Base-by-base conservation (phyloP, 2,797 vertebrate species). In the Podargus strigoides region DNA sequence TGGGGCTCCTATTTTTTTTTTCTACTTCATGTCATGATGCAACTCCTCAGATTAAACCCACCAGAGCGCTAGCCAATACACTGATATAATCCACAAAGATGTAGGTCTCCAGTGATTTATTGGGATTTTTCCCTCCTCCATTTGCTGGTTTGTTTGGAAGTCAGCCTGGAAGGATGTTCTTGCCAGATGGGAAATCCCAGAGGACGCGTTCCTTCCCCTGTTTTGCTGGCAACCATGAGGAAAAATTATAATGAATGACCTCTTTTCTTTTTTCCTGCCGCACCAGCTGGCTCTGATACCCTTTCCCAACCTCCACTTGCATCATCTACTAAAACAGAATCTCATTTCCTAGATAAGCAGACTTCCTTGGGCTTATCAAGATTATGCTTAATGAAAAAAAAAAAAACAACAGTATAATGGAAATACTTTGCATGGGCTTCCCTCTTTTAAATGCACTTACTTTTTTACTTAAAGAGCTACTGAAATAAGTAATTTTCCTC, bases 131-230 rank as follows among this genome's bases (percentile, higher is more conserved):
- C 23, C 24, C 30, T 11, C 34, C 34, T 32, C 34, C 76, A 9
- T 58, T 94, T 92, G 44, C 68, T 85, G 72, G 56, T 91, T 58
- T 42, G 75, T 70, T 70, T 93, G 94, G 76, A 94, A 80, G 44
- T 59, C 62, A 89, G 76, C 87, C 82, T 85, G 72, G 41, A 46
- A 85, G 69, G 72, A 83, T 88, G 94, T 22, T 85, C 49, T 52
- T 84, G 73, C 87, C 95, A 94, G 75, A 73, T 75, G 69, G 96
- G 93, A 77, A 87, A 88, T 91, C 89, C 95, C 83, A 67, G 37
- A 88, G 87, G 91, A 94, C 26, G 20, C 41, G 69, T 68, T 95
- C 73, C 76, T 90, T 87, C 66, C 62, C 80, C 46, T 88, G 66
- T 70, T 94, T 77, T 87, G 66, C 66, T 94, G 91, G 93, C 87